phyloP scores from a whole-genome alignment of 1,140 invertebrate species.

The Apis mellifera region Amel_HAv3.1 CM009936.2:16013501-16014000 shows the following conservation, averaged over 20 bases:
- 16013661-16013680: not conserved
- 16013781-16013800: not conserved
- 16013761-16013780: conserved; percentile 38
- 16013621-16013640: not conserved
- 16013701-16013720: not conserved
- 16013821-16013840: not conserved
- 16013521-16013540: no score
- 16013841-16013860: not conserved
- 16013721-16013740: not conserved
- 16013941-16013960: conserved; percentile 27
- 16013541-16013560: no score
- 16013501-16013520: no score
- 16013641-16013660: not conserved
- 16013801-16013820: conserved; percentile 52
- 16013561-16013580: not conserved
- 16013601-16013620: not conserved
- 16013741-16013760: not conserved
- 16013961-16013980: conserved; percentile 11
- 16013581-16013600: not conserved
- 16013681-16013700: not conserved
- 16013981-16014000: conserved; percentile 36
- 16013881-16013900: conserved; percentile 4
- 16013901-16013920: not conserved
- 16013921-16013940: conserved; percentile 50
- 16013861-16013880: conserved; percentile 41